Evolutionary conservation across 2,888 invertebrate species (phyloP).

Genomic region (Therioaphis trifolii): DNA sequence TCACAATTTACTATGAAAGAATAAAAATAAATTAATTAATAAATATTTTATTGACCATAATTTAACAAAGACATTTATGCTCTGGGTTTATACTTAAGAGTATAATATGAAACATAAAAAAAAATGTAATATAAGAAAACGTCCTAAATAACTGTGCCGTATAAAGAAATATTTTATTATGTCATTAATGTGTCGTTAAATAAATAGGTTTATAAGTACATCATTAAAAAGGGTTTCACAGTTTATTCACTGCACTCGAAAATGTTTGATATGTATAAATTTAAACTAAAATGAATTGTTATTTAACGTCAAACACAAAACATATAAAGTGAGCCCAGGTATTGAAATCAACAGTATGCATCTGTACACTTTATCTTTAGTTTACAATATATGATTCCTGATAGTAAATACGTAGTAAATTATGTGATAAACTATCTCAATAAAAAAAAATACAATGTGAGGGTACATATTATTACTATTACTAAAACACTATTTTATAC

Average conservation of each 20-base stretch:
- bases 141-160: neutral
- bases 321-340: too few relatives aligned
- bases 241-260: neutral
- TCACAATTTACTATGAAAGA: neutral
- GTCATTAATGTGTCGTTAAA: conserved; percentile 1
- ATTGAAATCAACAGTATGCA: too few relatives aligned
- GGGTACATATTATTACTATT: too few relatives aligned
- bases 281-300: too few relatives aligned
- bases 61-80: too few relatives aligned
- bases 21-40: neutral
- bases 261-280: neutral
- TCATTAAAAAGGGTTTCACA: neutral
- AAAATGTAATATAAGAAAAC: neutral
- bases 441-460: too few relatives aligned
- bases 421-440: too few relatives aligned
- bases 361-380: too few relatives aligned
- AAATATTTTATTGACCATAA: neutral
- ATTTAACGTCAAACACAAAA: too few relatives aligned
- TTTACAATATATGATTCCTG: too few relatives aligned
- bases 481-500: too few relatives aligned
- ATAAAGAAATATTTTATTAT: conserved; percentile 13
- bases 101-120: neutral
- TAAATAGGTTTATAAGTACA: conserved; percentile 9
- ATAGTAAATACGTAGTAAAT: too few relatives aligned
- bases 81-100: neutral